Conservation (phyloP, 1,140 invertebrate species). For the Hyles vespertilio region DNA sequence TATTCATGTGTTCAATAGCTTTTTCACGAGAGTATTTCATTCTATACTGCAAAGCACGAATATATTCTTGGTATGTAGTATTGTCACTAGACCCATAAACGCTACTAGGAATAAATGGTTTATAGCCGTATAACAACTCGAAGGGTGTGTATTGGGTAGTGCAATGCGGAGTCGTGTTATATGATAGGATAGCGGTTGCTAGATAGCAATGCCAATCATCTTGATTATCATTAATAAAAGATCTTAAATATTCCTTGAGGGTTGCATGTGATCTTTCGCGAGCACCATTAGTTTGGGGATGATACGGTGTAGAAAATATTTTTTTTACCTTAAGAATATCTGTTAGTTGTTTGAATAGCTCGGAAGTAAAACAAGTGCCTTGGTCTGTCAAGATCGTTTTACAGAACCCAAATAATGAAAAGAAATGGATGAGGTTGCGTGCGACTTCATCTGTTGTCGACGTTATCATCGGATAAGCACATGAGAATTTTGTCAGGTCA, state of each 20-base stretch:
- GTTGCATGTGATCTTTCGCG: conserved; percentile 26
- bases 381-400: conserved; percentile 43
- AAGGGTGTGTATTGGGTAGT: conserved; percentile 25
- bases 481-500: conserved; percentile 42
- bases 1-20: conserved; percentile 20
- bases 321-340: conserved; percentile 42
- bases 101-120: conserved; percentile 25
- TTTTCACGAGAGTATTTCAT: conserved; percentile 17
- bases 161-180: conserved; percentile 29
- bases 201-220: conserved; percentile 34
- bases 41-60: conserved; percentile 20
- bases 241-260: conserved; percentile 39
- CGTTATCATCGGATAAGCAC: conserved; percentile 35
- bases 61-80: conserved; percentile 15
- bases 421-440: conserved; percentile 34
- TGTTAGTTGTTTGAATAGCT: conserved; percentile 39
- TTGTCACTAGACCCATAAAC: conserved; percentile 4
- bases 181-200: conserved; percentile 27
- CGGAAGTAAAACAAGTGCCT: conserved; percentile 45
- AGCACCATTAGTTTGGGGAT: conserved; percentile 42
- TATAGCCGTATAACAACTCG: conserved; percentile 42
- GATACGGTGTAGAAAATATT: conserved; percentile 44
- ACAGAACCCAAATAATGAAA: conserved; percentile 46
- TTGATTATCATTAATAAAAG: conserved; percentile 33
- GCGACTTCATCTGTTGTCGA: conserved; percentile 33